Evolutionary conservation across 2,113 vertebrate genomes (phyloP), one percentile per base, ranked within the genome.

Genomic region (Anolis carolinensis): DNA sequence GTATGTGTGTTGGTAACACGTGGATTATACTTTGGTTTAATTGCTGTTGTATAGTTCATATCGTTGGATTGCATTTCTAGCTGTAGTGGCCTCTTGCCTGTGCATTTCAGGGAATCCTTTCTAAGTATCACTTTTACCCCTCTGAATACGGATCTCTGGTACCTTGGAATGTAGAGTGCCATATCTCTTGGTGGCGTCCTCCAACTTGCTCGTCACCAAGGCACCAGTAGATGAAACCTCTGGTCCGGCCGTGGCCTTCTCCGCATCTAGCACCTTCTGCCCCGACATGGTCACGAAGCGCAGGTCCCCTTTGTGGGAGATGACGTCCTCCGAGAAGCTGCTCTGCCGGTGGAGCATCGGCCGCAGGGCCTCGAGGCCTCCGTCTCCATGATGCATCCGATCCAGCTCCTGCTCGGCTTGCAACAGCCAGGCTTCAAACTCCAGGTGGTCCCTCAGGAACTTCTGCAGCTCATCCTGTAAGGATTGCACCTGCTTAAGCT

Each of bases 291-390:
- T 98, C 8, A 99, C 96, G 10, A 99, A 99, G 44, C 99, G 97
- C 93, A 99, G 94, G 93, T 99, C 99, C 0, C 98, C 99, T 91
- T 99, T 99, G 96, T 99, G 99, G 88, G 98, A 99, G 93, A 99
- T 98, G 0, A 99, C 97, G 0, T 99, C 99, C 86, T 99, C 99
- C 0, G 96, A 97, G 89, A 99, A 97, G 89, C 96, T 95, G 1
- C 95, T 92, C 86, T 97, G 97, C 0, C 85, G 88, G 59, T 34
- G 93, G 0, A 97, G 94, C 82, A 96, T 92, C 70, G 79, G 91
- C 75, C 95, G 94, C 6, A 99, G 96, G 2, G 93, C 94, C 0
- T 93, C 92, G 0, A 97, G 97, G 55, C 97, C 95, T 0, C 95
- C 89, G 86, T 89, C 94, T 72, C 97, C 97, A 36, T 94, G 90